Percentiles rank a stretch among this genome's conserved stretches.
Conservation (phyloP, 2,113 vertebrate genomes). For the Columba livia region DNA sequence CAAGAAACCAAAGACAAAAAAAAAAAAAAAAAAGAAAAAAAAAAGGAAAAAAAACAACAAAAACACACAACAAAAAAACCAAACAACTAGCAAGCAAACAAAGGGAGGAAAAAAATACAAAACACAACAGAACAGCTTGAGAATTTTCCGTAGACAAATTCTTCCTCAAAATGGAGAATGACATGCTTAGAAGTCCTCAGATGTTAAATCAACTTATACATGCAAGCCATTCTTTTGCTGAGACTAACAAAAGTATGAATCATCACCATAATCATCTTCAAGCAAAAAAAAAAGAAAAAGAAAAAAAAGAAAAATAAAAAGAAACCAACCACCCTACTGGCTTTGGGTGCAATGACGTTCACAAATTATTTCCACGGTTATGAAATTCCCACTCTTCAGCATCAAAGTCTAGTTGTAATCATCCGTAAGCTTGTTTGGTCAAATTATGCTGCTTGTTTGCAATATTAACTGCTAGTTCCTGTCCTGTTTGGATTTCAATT, state of each 20-base stretch:
- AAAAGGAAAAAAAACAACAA: too few relatives aligned
- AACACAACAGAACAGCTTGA: neutral
- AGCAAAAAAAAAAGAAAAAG: neutral
- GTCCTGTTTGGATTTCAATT: constrained; percentile 43
- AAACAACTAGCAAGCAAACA: neutral
- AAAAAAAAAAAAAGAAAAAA: neutral
- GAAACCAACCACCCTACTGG: neutral
- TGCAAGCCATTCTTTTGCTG: neutral
- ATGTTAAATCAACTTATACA: neutral
- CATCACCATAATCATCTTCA: constrained; percentile 1
- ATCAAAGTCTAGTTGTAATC: constrained; percentile 17
- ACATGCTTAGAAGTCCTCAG: neutral
- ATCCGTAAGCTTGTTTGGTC: constrained; percentile 44
- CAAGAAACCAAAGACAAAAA: neutral
- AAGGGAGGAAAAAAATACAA: fast-evolving
- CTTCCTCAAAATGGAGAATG: neutral
- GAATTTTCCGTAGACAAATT: neutral
- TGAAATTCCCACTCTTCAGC: constrained; percentile 37
- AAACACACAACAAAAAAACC: too few relatives aligned
- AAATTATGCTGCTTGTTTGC: constrained; percentile 19
- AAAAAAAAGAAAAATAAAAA: neutral
- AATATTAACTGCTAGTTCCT: constrained; percentile 45
- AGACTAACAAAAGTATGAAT: constrained; percentile 36
- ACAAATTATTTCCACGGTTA: constrained; percentile 23
- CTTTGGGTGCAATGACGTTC: constrained; percentile 32